Evolutionary conservation across 2,113 vertebrate genomes (phyloP).

Genomic region (Pseudopodoces humilis): DNA sequence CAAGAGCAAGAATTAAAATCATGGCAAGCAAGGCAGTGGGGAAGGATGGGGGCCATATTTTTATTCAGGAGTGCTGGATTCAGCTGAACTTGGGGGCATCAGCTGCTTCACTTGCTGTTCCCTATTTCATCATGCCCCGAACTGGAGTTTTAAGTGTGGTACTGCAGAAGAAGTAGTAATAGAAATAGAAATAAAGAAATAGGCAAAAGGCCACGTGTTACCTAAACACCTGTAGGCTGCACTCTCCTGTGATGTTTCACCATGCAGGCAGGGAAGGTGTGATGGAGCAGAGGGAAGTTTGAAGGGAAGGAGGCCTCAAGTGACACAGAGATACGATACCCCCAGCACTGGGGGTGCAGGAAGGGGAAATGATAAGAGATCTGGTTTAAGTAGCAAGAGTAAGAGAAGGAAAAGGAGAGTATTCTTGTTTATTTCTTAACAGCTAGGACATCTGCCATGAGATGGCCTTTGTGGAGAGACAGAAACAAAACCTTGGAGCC

Average conservation of each 20-base stretch:
- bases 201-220: neutral
- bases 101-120: neutral
- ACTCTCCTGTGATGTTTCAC: neutral
- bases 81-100: neutral
- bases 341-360: neutral
- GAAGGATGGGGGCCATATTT: neutral
- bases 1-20: neutral
- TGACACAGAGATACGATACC: neutral
- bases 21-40: accelerated
- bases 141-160: neutral
- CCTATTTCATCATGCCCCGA: accelerated
- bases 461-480: neutral
- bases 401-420: neutral
- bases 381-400: neutral
- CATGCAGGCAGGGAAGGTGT: neutral
- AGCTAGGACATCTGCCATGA: neutral
- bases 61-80: neutral
- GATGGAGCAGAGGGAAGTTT: neutral
- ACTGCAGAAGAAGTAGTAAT: neutral
- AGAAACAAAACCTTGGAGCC: neutral
- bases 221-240: neutral
- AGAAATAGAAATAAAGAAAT: neutral
- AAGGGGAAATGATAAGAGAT: neutral
- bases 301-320: neutral
- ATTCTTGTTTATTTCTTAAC: neutral